phyloP scores from a whole-genome alignment of 2,797 vertebrate species.

The Fratercula arctica region DNA sequence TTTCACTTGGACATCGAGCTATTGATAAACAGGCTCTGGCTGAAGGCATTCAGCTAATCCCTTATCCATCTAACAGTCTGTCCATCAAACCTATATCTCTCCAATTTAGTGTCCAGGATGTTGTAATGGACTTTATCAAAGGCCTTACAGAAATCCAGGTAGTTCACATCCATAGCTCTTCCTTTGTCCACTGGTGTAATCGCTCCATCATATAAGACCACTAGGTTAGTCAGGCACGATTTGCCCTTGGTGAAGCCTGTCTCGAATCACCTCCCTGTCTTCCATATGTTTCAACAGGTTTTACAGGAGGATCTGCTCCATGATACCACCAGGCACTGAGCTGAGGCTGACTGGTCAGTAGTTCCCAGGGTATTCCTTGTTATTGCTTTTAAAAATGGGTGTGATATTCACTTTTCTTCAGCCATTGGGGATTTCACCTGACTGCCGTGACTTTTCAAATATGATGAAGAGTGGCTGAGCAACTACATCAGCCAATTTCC shows the following conservation, averaged over 20 bases:
- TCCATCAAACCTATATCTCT: too few relatives aligned
- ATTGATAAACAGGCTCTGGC: not conserved
- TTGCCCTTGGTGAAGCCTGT: not conserved
- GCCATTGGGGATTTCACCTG: not conserved
- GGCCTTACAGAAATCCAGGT: too few relatives aligned
- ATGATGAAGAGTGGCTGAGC: not conserved
- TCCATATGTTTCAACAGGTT: not conserved
- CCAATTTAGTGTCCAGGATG: too few relatives aligned
- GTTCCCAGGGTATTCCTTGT: not conserved
- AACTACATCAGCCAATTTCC: not conserved
- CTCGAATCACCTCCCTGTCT: not conserved
- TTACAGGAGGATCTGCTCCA: not conserved
- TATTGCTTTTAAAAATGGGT: not conserved
- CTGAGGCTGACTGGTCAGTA: not conserved
- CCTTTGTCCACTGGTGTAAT: too few relatives aligned
- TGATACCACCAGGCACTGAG: too few relatives aligned
- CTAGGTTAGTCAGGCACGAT: not conserved
- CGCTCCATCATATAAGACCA: not conserved
- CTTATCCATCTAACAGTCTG: too few relatives aligned
- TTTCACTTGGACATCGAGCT: not conserved
- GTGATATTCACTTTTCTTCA: not conserved
- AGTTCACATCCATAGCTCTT: too few relatives aligned
- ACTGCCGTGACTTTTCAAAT: not conserved
- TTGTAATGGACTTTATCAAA: too few relatives aligned
- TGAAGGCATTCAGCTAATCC: too few relatives aligned